Evolutionary conservation across 2,797 vertebrate genomes (phyloP), one percentile per base, ranked within the genome.

Genomic region (Loriculus beryllinus): DNA sequence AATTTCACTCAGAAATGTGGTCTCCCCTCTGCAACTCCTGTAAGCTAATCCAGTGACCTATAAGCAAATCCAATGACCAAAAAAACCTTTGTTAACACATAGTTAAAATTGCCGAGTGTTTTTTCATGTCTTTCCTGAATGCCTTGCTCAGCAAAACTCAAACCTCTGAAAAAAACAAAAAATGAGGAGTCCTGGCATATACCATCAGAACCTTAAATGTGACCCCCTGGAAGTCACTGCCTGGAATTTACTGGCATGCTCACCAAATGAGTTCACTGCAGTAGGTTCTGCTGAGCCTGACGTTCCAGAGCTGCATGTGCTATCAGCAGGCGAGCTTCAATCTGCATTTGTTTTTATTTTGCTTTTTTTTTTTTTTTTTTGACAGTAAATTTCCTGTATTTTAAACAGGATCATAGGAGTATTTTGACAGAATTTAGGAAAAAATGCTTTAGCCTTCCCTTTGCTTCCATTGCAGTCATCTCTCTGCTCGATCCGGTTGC

Each of bases 141-240:
- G 49, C 37, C 49, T 78, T 86, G 29, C 77, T 94, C 90, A 90
- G 77, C 80, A 93, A 71, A 95, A 81, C 23, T 71, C 57, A 83
- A 23, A 20, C 49, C 20, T 59, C 69, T 71, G 62, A 57, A 78
- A 78, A 86, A 72, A 49, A 19, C 20, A 90, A 48, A 83, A 83
- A 71, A 75, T 57, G 9, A 92, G 33, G 45, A 92, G 10, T 62
- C 52, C 70, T 93, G 57, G 29, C 52, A 68, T 65, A 42, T 75
- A 47, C 23, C 69, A 88, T 26, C n/a, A 83, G 80, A 90, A 71
- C 39, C 29, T 88, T 80, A 70, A 23, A 56, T 87, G 60, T 80
- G 63, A 87, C 63, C 59, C 76, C 59, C 59, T 84, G 74, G 45
- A 89, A 78, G n/a, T 88, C 77, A 40, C 37, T 42, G 49, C 86